Evolutionary conservation across 92 coral and sea anemone genomes (phyloP).

Genomic region (Paragorgia papillata): DNA sequence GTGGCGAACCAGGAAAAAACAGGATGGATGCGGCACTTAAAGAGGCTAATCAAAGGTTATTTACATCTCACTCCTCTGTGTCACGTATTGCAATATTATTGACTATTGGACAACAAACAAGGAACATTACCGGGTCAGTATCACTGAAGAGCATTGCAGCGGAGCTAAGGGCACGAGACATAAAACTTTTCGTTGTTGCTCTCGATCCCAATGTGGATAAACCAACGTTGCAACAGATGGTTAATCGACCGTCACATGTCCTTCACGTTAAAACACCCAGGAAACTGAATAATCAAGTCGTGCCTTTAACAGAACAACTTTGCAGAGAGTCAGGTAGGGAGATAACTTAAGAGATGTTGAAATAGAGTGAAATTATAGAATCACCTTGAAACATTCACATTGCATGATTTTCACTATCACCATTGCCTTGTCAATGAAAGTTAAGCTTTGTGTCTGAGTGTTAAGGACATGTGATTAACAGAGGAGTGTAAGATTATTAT

Average conservation of each 20-base stretch:
- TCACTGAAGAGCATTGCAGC: neutral
- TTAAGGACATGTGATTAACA: no score
- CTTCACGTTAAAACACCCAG: neutral
- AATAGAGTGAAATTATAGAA: no score
- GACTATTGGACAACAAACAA: conserved; percentile 3
- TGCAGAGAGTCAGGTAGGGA: conserved; percentile 23
- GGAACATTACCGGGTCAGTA: neutral
- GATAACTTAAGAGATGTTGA: neutral
- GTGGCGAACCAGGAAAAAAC: neutral
- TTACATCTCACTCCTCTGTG: conserved; percentile 5
- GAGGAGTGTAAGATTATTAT: no score
- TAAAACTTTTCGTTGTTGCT: conserved; percentile 12
- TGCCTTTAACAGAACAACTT: neutral
- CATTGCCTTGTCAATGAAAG: no score
- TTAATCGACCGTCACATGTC: neutral
- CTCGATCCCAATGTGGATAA: neutral
- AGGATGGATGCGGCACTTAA: conserved; percentile 11
- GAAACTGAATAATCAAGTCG: neutral
- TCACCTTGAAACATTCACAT: no score
- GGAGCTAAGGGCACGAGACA: conserved; percentile 4
- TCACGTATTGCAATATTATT: conserved; percentile 11
- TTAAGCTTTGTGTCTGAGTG: no score
- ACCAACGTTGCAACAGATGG: neutral
- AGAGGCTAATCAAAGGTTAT: conserved; percentile 8
- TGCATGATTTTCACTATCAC: no score